phyloP scores from a whole-genome alignment of 1,140 invertebrate genomes.

The Phortica variegata region DNA sequence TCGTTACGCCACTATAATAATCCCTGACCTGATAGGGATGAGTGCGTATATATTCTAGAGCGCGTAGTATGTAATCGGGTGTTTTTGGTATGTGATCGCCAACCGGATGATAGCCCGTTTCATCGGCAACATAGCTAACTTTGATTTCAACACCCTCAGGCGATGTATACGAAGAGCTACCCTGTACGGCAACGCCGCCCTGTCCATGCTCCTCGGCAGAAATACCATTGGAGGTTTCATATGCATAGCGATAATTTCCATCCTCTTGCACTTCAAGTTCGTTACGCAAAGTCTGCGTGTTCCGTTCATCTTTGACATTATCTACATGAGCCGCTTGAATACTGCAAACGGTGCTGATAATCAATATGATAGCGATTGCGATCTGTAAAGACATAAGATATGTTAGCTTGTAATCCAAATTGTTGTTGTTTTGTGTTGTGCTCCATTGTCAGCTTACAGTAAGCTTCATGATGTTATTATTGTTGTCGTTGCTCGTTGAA shows the following conservation, averaged over 20 bases:
- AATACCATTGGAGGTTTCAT: slow-evolving; percentile 66
- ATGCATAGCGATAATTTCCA: slow-evolving; percentile 59
- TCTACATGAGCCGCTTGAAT: no score
- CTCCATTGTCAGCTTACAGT: slow-evolving; percentile 8
- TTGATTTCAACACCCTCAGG: slow-evolving; percentile 58
- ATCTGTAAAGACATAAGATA: no score
- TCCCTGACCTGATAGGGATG: slow-evolving; percentile 48
- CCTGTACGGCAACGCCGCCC: slow-evolving; percentile 34
- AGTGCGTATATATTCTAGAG: slow-evolving; percentile 60
- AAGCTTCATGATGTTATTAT: slow-evolving; percentile 5
- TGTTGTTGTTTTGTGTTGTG: no score
- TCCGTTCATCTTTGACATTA: no score
- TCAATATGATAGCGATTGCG: no score
- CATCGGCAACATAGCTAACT: slow-evolving; percentile 63
- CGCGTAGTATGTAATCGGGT: slow-evolving; percentile 45
- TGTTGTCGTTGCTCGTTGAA: slow-evolving; percentile 17
- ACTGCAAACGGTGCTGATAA: no score
- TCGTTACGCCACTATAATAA: slow-evolving; percentile 40
- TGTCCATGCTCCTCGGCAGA: slow-evolving; percentile 60
- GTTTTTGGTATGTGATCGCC: slow-evolving; percentile 60
- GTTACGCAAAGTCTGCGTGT: slow-evolving; percentile 36
- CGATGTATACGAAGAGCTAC: slow-evolving; percentile 35
- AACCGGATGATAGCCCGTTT: slow-evolving; percentile 60
- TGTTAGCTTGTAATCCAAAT: no score
- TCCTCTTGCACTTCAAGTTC: slow-evolving; percentile 51